A percentile compares a stretch with the other conserved stretches of the same genome.
Evolutionary conservation across 2,113 vertebrate genomes (phyloP).

Genomic region (Atrichornis clamosus): DNA sequence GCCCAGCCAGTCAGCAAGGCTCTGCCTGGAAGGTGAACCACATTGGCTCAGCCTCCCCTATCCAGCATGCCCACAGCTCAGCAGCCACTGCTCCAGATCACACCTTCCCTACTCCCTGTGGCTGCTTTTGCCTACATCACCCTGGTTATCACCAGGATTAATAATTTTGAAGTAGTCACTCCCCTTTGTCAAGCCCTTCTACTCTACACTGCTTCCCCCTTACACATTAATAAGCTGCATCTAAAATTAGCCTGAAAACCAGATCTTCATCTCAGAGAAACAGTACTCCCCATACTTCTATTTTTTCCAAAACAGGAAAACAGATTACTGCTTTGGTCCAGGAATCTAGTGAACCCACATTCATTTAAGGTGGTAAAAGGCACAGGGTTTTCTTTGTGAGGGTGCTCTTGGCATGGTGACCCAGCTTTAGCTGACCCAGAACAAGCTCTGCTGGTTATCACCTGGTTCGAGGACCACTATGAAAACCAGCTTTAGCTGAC

Average conservation of each 20-base stretch:
- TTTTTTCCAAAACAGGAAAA: background rate
- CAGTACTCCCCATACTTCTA: background rate
- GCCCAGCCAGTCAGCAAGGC: background rate
- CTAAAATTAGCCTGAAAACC: background rate
- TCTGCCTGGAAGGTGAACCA: background rate
- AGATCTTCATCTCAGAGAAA: background rate
- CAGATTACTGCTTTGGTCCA: background rate
- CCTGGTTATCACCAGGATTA: background rate
- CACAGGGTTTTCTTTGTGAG: background rate
- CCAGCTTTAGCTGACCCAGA: background rate
- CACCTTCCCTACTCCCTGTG: background rate
- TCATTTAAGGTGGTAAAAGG: background rate
- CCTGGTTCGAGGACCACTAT: background rate
- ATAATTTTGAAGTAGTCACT: background rate
- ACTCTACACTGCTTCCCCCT: background rate
- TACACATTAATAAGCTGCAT: background rate
- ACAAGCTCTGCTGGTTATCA: rapidly evolving
- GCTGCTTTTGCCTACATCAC: background rate
- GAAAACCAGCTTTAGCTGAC: background rate
- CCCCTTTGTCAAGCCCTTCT: background rate
- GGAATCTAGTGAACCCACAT: background rate
- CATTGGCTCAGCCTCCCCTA: background rate
- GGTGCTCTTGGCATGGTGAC: background rate
- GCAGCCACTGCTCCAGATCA: background rate
- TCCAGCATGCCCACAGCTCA: background rate